phyloP scores from a whole-genome alignment of 1,140 invertebrate genomes.

The Olivierus martensii region DNA sequence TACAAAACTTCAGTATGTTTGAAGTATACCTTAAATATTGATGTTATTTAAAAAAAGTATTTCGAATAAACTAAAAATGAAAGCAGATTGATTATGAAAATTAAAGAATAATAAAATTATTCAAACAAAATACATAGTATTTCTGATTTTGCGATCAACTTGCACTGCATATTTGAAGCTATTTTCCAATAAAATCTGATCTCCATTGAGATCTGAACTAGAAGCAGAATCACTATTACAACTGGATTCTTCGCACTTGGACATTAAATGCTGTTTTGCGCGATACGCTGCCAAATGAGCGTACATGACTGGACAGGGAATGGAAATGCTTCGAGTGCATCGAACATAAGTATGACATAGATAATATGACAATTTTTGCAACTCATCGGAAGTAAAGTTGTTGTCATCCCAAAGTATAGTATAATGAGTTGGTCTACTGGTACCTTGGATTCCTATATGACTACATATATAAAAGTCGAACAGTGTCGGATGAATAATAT shows the following conservation, averaged over 20 bases:
- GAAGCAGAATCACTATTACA: not conserved
- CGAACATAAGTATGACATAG: conserved; percentile 20
- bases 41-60: no score
- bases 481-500: conserved; percentile 63
- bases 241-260: not conserved
- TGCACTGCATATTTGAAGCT: no score
- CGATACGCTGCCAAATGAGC: conserved; percentile 24
- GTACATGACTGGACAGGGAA: conserved; percentile 24
- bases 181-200: no score
- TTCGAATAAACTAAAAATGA: no score
- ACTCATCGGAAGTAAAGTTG: conserved; percentile 12
- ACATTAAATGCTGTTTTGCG: conserved; percentile 13
- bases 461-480: conserved; percentile 73
- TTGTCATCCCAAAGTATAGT: conserved; percentile 19
- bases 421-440: conserved; percentile 19
- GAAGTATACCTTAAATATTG: no score
- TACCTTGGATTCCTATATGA: conserved; percentile 40
- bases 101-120: no score
- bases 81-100: no score
- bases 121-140: no score
- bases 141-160: no score
- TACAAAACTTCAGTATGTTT: no score
- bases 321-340: conserved; percentile 18
- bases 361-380: conserved; percentile 19
- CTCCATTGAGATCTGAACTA: no score